Conservation (phyloP, 2,797 vertebrate genomes). For the Adrianichthys oophorus region DNA sequence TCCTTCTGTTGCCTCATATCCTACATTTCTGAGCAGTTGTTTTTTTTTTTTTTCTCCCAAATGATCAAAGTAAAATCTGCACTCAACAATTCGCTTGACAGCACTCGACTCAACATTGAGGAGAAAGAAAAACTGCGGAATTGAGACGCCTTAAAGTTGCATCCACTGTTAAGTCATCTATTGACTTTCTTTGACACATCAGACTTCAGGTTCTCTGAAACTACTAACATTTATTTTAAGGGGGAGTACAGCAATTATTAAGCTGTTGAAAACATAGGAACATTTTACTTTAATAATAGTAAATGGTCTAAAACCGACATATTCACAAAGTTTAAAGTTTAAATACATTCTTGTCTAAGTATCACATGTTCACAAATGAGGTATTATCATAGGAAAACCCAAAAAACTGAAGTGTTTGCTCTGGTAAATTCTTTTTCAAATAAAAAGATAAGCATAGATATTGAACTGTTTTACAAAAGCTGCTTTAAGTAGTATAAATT, state of each 20-base stretch:
- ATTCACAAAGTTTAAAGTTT: too few relatives aligned
- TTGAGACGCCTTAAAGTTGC: constrained; percentile 19
- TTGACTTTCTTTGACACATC: neutral
- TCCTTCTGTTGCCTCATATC: constrained; percentile 75
- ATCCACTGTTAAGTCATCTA: constrained; percentile 1
- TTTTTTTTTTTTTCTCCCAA: constrained; percentile 30
- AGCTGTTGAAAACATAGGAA: too few relatives aligned
- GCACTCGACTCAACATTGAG: constrained; percentile 58
- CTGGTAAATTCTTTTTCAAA: constrained; percentile 1
- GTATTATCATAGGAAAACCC: too few relatives aligned
- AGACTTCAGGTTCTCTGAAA: too few relatives aligned
- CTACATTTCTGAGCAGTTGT: constrained; percentile 59
- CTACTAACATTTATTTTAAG: too few relatives aligned
- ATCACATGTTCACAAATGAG: too few relatives aligned
- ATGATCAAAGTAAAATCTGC: constrained; percentile 70
- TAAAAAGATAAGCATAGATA: neutral
- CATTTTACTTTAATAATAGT: too few relatives aligned
- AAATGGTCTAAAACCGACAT: too few relatives aligned
- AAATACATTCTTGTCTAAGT: too few relatives aligned
- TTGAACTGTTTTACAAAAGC: constrained; percentile 3
- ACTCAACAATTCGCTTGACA: constrained; percentile 70
- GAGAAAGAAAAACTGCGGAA: constrained; percentile 38
- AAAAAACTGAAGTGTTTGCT: neutral
- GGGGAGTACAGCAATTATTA: too few relatives aligned
- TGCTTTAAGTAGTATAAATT: constrained; percentile 35